Evolutionary conservation across 2,113 vertebrate genomes (phyloP).

Genomic region (Vidua chalybeata): DNA sequence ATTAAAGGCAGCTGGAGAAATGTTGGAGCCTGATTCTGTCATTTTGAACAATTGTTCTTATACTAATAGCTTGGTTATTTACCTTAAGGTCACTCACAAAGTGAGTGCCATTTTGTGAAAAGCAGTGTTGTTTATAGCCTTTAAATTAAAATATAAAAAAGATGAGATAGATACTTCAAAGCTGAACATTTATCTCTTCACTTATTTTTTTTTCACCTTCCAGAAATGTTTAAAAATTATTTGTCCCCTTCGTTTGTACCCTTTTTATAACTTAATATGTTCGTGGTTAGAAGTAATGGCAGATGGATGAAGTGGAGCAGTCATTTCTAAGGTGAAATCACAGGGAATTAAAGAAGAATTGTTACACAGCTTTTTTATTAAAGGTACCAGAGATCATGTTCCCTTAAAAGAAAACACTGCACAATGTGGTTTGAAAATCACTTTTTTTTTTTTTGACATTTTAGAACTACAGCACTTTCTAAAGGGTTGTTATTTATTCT

Average conservation of each 20-base stretch:
- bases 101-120: neutral
- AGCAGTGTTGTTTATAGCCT: neutral
- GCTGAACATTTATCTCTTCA: neutral
- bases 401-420: conserved; percentile 33
- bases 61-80: neutral
- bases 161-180: neutral
- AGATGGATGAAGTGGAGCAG: neutral
- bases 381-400: conserved; percentile 39
- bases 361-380: conserved; percentile 55
- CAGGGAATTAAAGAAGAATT: conserved; percentile 54
- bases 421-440: conserved; percentile 36
- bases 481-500: conserved; percentile 43
- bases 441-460: conserved; percentile 27
- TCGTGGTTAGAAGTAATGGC: conserved; percentile 26
- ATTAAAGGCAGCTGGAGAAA: neutral
- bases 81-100: neutral
- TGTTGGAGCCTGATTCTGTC: neutral
- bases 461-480: neutral
- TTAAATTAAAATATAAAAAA: neutral
- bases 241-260: neutral
- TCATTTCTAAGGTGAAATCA: conserved; percentile 61
- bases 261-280: neutral
- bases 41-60: neutral
- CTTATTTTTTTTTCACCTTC: conserved; percentile 18
- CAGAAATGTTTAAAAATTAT: conserved; percentile 17